Evolutionary conservation across 2,113 vertebrate species (phyloP), one percentile per base, ranked within the genome.

Genomic region (Propithecus coquereli): DNA sequence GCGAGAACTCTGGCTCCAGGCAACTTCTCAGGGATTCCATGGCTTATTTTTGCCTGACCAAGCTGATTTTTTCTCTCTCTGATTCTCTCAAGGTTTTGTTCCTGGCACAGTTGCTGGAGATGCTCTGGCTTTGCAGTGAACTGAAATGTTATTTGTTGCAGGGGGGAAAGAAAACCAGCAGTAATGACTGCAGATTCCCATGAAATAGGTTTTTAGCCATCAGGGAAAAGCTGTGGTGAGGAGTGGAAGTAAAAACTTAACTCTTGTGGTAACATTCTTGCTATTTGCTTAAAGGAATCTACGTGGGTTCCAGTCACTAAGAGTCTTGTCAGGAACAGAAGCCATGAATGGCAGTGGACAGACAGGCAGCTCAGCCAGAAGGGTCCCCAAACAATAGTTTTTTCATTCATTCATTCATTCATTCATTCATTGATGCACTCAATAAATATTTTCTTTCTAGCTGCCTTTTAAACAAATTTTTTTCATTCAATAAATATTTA

Each of bases 11-110:
- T 20, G 10, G 50, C 94, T 90, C 70, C 4, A 3, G 71, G 89
- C 57, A 10, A 27, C 59, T 81, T 95, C 82, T 52, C 45, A 65
- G 82, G 94, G 87, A 81, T 54, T 22, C 95, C 37, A 12, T 10
- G 61, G 83, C 66, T 95, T 71, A 14, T 84, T 96, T 97, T 92
- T 65, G 47, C 47, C 94, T 87, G 90, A 74, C 32, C 79, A 87
- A 95, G 85, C 86, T 91, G 68, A 95, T 87, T 90, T 93, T 30
- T 40, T 17, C 32, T 66, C 73, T 12, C 73, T 80, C 63, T 91
- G 54, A 83, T 85, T 92, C 94, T 94, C 73, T 95, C 88, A 73
- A 94, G 94, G 87, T 91, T 97, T 95, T 86, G 88, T 92, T 96
- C 81, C 65, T 84, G 90, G 90, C 88, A 86, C 66, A 2, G 37